These are phyloP conservation scores for Ceramica pisi DNA, from an alignment of 2,888 invertebrate genomes.

Conservation along the genomic window DNA sequence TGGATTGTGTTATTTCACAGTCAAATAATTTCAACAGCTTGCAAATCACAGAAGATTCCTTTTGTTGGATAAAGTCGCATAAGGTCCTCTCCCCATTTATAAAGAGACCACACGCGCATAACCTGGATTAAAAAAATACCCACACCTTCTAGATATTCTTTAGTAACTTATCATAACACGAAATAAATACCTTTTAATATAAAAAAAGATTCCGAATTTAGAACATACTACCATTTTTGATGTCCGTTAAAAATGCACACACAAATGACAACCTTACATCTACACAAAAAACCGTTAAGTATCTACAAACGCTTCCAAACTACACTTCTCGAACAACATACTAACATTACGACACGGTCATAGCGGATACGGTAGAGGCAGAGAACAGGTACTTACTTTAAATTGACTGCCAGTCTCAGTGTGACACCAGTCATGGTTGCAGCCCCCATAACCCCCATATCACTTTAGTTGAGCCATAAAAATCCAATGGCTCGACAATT, in stretches of 20 bases:
- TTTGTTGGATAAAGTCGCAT: not conserved
- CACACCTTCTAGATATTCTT: not conserved
- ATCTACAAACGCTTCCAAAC: not conserved
- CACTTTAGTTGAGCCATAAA: conserved; percentile 60
- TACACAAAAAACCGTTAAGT: not conserved
- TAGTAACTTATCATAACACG: not conserved
- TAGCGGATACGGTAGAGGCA: conserved; percentile 32
- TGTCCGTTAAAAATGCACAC: no score
- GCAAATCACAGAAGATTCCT: not conserved
- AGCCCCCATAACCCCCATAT: conserved; percentile 52
- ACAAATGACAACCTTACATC: not conserved
- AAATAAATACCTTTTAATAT: not conserved
- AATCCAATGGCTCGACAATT: conserved; percentile 60
- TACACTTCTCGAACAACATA: conserved; percentile 1
- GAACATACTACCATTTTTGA: no score
- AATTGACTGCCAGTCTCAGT: conserved; percentile 53
- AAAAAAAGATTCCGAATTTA: no score
- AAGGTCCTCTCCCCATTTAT: not conserved
- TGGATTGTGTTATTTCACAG: not conserved
- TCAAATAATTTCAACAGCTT: not conserved
- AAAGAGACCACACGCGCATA: no score
- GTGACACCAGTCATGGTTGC: conserved; percentile 51
- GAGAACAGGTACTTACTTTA: conserved; percentile 51
- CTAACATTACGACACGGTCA: conserved; percentile 39
- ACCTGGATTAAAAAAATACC: no score